Evolutionary conservation across 92 coral and sea anemone species (phyloP), one percentile per base, ranked within the genome.

Genomic region (Epizoanthus rinbou): DNA sequence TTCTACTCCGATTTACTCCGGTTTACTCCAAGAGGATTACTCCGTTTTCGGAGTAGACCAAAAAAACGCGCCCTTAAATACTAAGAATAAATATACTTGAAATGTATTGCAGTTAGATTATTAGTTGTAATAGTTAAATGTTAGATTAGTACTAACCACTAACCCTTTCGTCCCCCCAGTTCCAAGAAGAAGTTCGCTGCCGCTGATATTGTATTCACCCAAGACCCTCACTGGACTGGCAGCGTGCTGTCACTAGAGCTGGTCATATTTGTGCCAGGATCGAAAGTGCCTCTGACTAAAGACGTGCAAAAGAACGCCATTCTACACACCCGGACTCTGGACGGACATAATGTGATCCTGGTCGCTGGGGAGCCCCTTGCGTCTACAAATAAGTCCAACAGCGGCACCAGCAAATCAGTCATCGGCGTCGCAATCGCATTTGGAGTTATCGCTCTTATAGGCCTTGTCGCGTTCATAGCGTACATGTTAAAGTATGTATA

Each of bases 191-290:
- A 78, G n/a, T 5, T 78, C 21, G 37, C 41, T 39, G n/a, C 10
- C 8, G 15, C 14, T 6, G 82, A 78, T 65, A 31, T 78, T 21
- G 60, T 63, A 5, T 78, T 78, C 71, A 78, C 82, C 5, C 63
- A 78, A 59, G 71, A 78, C 23, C 82, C 82, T 16, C 23, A 31
- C 71, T 78, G 66, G 52, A 41, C 21, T 4, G 82, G 82, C 71
- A 22, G 17, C 3, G 41, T 6, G 58, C 19, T 63, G 23, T 21
- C 24, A 19, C 24, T 78, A 9, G 82, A 78, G 60, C 21, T 78
- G 23, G 52, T 25, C 13, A 69, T 62, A 25, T 78, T 78, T 62
- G 13, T 19, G 11, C 82, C 82, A 15, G 71, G 58, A 59, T 8
- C 17, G 57, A 24, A 39, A 62, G 62, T 58, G 13, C 4, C 56